phyloP scores from a whole-genome alignment of 2,888 invertebrate genomes.

The Toxonevra muliebris region DNA sequence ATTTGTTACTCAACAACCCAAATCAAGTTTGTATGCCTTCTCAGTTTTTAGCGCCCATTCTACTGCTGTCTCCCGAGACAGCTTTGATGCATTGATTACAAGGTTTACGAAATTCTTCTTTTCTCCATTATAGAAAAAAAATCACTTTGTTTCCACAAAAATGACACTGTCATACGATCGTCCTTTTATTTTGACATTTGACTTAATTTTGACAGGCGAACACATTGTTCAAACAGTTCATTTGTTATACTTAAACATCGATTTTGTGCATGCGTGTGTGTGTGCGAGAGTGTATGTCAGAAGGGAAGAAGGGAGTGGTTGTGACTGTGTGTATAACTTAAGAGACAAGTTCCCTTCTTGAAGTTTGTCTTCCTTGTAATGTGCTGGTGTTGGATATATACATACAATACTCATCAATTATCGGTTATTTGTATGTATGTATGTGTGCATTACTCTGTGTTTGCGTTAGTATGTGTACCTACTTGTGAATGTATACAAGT shows the following conservation, averaged over 20 bases:
- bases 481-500: neutral
- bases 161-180: neutral
- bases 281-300: constrained; percentile 31
- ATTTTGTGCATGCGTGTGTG: constrained; percentile 27
- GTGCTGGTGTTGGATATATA: neutral
- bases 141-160: neutral
- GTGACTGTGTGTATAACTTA: neutral
- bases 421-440: constrained; percentile 23
- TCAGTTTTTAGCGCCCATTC: too few species aligned
- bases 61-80: too few species aligned
- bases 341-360: neutral
- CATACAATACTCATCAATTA: neutral
- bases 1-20: too few species aligned
- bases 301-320: too few species aligned
- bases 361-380: neutral
- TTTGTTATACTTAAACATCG: constrained; percentile 20
- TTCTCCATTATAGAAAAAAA: neutral
- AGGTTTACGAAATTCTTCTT: neutral
- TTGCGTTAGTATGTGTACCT: neutral
- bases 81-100: neutral
- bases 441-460: constrained; percentile 31
- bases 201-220: constrained; percentile 10
- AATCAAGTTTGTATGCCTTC: too few species aligned
- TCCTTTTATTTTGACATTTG: constrained; percentile 1
- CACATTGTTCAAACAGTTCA: neutral